Evolutionary conservation across 1,140 invertebrate genomes (phyloP).

Genomic region (Phymastichus coffea): DNA sequence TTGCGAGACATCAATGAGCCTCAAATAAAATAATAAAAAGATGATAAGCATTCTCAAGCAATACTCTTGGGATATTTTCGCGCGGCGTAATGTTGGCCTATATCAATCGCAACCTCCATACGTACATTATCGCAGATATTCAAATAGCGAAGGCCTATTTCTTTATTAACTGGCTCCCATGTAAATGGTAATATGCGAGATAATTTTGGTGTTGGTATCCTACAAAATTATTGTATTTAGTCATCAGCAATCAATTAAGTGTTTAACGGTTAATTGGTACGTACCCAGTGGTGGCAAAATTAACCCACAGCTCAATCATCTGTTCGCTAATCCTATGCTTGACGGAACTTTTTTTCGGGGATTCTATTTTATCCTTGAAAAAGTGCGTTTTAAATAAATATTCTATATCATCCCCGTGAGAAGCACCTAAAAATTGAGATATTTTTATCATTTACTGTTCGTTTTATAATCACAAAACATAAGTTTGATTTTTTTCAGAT

Average conservation of each 20-base stretch:
- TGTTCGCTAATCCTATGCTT: neutral
- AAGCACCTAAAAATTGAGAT: slow-evolving; percentile 31
- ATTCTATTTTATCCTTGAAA: neutral
- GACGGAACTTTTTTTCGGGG: neutral
- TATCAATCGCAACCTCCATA: too few species aligned
- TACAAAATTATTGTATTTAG: neutral
- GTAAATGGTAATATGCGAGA: neutral
- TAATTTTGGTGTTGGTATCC: neutral
- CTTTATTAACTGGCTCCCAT: neutral
- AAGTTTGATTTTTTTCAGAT: too few species aligned
- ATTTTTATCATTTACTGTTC: neutral
- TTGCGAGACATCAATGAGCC: too few species aligned
- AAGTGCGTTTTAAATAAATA: slow-evolving; percentile 30
- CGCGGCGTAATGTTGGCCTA: too few species aligned
- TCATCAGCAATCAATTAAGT: neutral
- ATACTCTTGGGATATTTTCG: too few species aligned
- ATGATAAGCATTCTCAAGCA: too few species aligned
- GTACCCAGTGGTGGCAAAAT: slow-evolving; percentile 8
- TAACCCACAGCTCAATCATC: slow-evolving; percentile 10
- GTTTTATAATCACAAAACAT: neutral
- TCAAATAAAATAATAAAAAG: too few species aligned
- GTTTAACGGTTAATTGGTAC: neutral
- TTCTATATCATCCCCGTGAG: slow-evolving; percentile 39
- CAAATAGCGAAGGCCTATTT: neutral
- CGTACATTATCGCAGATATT: too few species aligned